phyloP scores from a whole-genome alignment of 2,113 vertebrate genomes.

The Fulica atra region DNA sequence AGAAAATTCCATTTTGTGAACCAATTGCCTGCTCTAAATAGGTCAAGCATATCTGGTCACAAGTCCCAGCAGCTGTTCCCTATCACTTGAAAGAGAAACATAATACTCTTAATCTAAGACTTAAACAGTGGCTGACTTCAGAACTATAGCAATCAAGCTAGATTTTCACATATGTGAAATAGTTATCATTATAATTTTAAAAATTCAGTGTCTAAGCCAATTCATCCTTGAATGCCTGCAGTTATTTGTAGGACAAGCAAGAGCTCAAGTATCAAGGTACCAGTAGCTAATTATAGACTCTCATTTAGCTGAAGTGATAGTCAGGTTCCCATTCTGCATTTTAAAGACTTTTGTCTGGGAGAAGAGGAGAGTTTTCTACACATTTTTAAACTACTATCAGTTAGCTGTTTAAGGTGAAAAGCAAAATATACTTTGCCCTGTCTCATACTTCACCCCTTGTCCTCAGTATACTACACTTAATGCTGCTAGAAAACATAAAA shows the following conservation, averaged over 20 bases:
- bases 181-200: neutral
- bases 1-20: neutral
- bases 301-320: neutral
- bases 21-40: neutral
- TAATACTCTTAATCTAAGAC: neutral
- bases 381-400: neutral
- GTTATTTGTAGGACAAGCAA: neutral
- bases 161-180: neutral
- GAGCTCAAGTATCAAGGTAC: neutral
- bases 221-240: neutral
- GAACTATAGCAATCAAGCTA: neutral
- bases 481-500: neutral
- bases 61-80: neutral
- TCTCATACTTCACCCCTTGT: neutral
- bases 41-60: neutral
- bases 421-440: neutral
- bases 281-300: neutral
- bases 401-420: neutral
- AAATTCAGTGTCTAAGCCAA: neutral
- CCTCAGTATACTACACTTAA: neutral
- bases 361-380: neutral
- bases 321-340: neutral
- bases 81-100: neutral
- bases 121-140: neutral
- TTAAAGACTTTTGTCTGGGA: neutral